These are phyloP conservation scores for Chiridota heheva DNA, from an alignment of 35 echinoderm and acorn worm species.

Conservation along the genomic window DNA sequence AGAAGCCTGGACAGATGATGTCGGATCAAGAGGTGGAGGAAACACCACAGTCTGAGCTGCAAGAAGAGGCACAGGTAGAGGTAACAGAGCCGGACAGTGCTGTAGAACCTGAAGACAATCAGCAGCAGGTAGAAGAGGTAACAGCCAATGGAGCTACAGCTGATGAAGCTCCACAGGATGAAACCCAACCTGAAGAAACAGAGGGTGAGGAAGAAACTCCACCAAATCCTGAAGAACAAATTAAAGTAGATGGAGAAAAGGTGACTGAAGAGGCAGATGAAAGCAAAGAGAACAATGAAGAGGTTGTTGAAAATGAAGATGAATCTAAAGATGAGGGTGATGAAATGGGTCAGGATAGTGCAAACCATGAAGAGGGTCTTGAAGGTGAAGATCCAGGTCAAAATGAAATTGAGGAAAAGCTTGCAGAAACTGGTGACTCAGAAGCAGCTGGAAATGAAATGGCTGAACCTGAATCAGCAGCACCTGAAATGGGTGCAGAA, in stretches of 20 bases:
- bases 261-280: neutral
- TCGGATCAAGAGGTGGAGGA: too few relatives aligned
- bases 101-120: too few relatives aligned
- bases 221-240: neutral
- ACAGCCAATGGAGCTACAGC: neutral
- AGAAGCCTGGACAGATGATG: too few relatives aligned
- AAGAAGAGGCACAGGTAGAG: too few relatives aligned
- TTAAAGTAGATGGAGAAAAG: neutral
- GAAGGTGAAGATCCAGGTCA: neutral
- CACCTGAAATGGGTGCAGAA: neutral
- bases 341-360: conserved; percentile 19
- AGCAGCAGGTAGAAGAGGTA: neutral
- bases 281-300: neutral
- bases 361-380: neutral
- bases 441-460: neutral
- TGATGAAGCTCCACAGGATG: neutral
- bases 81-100: too few relatives aligned
- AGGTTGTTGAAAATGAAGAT: neutral
- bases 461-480: neutral
- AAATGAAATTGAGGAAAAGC: neutral
- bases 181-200: neutral
- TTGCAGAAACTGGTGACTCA: neutral
- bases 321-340: neutral
- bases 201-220: neutral
- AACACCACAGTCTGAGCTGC: too few relatives aligned